Evolutionary conservation across 2,113 vertebrate genomes (phyloP), one percentile per base, ranked within the genome.

Genomic region (Dromiciops gliroides): DNA sequence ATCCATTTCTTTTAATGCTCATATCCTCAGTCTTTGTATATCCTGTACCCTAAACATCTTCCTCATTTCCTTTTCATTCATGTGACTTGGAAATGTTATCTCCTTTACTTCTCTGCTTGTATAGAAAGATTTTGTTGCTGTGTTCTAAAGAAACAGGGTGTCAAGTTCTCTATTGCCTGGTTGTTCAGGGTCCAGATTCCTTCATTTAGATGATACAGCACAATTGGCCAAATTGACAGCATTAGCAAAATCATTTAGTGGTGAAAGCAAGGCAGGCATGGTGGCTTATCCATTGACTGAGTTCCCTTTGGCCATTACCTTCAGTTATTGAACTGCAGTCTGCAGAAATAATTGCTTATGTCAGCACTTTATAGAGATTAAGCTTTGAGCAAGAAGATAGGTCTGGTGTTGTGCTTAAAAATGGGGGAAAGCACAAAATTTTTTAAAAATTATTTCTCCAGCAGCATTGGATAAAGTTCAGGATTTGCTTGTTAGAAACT

Each of bases 361-460:
- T 92, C 93, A 95, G 89, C 16, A 96, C 95, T 95, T 95, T 90
- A 92, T 51, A 94, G 88, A 92, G 83, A 37, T 56, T 51, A 94
- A 1, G 49, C 89, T 94, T 88, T 95, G 56, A 97, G 89, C 47
- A 50, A 95, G 24, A 94, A 97, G 96, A 51, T 51, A 56, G 48
- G 50, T 83, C 47, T 22, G n/a, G 75, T 0, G 2, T 88, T 94
- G 49, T 89, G 91, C 92, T 98, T 90, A 94, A 97, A 97, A 92
- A 44, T 9, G n/a, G n/a, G n/a, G n/a, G n/a, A n/a, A n/a, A n/a
- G n/a, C n/a, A n/a, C n/a, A n/a, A n/a, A n/a, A n/a, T n/a, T n/a
- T n/a, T n/a, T n/a, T n/a, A n/a, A 92, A 75, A 95, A 95, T 93
- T 0, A 93, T 96, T 97, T 95, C 96, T 94, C 97, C 75, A 50